Conservation (phyloP, 2,888 invertebrate genomes). For the Tiliacea aurago region DNA sequence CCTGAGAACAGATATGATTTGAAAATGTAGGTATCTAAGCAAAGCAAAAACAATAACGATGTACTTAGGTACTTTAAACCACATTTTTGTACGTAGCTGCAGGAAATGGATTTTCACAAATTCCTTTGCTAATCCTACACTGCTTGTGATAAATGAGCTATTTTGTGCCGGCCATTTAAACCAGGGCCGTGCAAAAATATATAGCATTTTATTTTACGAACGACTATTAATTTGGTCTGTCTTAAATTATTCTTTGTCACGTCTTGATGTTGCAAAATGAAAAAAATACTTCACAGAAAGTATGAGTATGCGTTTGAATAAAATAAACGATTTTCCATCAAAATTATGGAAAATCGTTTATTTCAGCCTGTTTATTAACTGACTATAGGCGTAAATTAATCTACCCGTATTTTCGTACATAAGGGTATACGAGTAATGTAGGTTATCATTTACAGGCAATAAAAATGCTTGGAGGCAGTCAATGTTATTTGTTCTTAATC, state of each 20-base stretch:
- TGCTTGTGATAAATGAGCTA: slow-evolving; percentile 20
- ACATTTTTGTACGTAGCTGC: neutral
- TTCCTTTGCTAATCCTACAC: neutral
- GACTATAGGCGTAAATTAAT: neutral
- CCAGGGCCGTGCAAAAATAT: neutral
- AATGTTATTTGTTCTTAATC: neutral
- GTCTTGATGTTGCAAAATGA: neutral
- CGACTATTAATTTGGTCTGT: neutral
- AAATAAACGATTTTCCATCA: neutral
- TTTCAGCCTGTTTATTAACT: neutral
- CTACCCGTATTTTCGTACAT: neutral
- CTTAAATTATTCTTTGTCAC: neutral
- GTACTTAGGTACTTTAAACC: neutral
- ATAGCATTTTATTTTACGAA: neutral
- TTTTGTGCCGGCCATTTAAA: neutral
- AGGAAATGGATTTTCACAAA: neutral
- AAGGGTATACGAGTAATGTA: neutral
- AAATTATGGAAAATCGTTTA: neutral
- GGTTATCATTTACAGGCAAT: neutral
- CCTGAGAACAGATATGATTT: neutral
- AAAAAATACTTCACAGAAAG: neutral
- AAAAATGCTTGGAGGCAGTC: neutral
- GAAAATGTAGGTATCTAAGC: neutral
- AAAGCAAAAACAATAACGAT: neutral
- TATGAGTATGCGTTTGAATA: accelerated